Percentiles rank a stretch among this genome's conserved stretches.
Evolutionary conservation across 2,113 vertebrate species (phyloP).

Genomic region (Peucedramus taeniatus): DNA sequence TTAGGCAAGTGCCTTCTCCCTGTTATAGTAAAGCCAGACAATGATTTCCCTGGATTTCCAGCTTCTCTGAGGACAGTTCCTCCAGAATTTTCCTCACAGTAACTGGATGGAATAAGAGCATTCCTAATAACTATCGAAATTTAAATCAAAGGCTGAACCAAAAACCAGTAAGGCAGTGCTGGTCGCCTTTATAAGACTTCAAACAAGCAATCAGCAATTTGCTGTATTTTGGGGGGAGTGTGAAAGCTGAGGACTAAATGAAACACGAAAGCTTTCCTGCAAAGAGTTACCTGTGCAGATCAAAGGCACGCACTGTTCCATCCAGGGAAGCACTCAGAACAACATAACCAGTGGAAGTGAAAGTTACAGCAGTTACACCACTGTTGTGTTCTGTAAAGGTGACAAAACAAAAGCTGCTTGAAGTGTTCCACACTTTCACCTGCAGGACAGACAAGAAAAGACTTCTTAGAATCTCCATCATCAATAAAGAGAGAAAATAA

Average conservation of each 20-base stretch:
- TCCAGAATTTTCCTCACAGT: neutral
- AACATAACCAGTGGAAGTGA: conserved; percentile 86
- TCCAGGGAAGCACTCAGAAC: conserved; percentile 92
- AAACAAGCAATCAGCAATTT: neutral
- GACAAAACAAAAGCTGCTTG: conserved; percentile 92
- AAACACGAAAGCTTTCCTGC: neutral
- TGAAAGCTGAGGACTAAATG: neutral
- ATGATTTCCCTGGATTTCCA: neutral
- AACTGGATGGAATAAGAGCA: neutral
- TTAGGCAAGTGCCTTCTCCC: neutral
- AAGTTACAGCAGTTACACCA: conserved; percentile 84
- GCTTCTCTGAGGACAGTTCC: neutral
- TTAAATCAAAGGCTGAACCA: neutral
- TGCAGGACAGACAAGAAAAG: conserved; percentile 20
- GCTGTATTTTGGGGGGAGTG: neutral
- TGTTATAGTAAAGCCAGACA: neutral
- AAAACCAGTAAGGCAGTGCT: neutral
- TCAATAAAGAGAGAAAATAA: neutral
- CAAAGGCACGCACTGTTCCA: conserved; percentile 93
- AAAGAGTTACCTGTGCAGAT: conserved; percentile 86
- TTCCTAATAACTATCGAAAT: neutral
- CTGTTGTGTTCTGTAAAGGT: conserved; percentile 95
- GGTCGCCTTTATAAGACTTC: neutral
- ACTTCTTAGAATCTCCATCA: neutral
- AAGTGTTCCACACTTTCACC: conserved; percentile 97